Conservation (phyloP, 30 jellyfish, hydroid and myxozoan genomes). For the Cassiopea andromeda region DNA sequence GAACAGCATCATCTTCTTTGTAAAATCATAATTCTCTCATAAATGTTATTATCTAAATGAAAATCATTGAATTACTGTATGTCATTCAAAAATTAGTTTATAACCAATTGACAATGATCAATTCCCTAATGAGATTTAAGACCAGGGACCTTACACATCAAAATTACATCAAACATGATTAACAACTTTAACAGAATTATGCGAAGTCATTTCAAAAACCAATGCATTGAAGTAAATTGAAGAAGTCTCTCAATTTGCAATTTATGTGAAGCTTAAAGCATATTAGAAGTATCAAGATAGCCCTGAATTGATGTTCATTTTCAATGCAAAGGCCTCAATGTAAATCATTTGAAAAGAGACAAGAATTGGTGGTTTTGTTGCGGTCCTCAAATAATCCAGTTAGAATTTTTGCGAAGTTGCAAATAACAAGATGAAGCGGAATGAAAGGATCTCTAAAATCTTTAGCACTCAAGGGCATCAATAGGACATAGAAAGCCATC, state of each 20-base stretch:
- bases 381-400: conserved; percentile 28
- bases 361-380: conserved; percentile 34
- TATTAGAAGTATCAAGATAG: not conserved
- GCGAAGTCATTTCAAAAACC: conserved; percentile 34
- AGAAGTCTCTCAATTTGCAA: conserved; percentile 44
- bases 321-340: conserved; percentile 20
- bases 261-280: conserved; percentile 34
- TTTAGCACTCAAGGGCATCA: no score
- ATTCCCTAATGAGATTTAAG: conserved; percentile 23
- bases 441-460: no score
- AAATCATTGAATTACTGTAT: no score
- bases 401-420: not conserved
- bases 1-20: no score
- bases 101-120: conserved; percentile 15
- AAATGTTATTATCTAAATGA: no score
- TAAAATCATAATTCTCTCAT: no score
- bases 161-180: conserved; percentile 32
- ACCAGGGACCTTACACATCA: conserved; percentile 19
- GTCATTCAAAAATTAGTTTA: conserved; percentile 20
- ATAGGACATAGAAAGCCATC: no score
- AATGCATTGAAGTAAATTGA: not conserved
- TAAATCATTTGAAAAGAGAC: conserved; percentile 5
- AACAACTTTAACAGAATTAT: conserved; percentile 33
- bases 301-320: not conserved
- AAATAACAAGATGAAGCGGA: not conserved